Evolutionary conservation across 2,797 vertebrate genomes (phyloP), one percentile per base, ranked within the genome.

Genomic region (Champsocephalus gunnari): DNA sequence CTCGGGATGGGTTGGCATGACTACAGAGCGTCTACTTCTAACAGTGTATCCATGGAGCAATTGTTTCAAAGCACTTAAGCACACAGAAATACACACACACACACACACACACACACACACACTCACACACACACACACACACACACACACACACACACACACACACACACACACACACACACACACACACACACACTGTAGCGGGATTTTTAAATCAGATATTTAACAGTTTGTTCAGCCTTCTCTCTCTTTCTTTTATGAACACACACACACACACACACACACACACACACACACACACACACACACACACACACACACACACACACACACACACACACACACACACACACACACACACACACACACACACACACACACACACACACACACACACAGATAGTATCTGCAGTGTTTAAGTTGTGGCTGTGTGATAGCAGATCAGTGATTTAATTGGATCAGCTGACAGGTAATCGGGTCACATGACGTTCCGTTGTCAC

Each of bases 1-100:
- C 74, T 82, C 38, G 0, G 48, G 64, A 73, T 24, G 19, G 51
- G 88, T 90, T 87, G 87, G 63, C 87, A 90, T 88, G 84, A 68
- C 80, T 67, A 89, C 77, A 66, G 53, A 41, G 75, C 51, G 9
- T 71, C 48, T 34, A 19, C 21, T 19, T 82, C 58, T 57, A 69
- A 61, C 71, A 80, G 49, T 14, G 75, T 82, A 51, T 75, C 83
- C 76, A 67, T 19, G 75, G 79, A 69, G 76, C 71, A 28, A n/a
- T 60, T 32, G 73, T 75, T 47, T 69, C 54, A 34, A 44, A 65
- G 75, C 61, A 50, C 41, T 43, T 34, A 34, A 34, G 34, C 59
- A 51, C 62, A 38, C 51, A 34, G 0, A 34, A 5, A 34, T 8
- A 41, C 28, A 55, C 59, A 47, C 41, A 49, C 65, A 56, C 16